phyloP scores from a whole-genome alignment of 2,888 invertebrate species.

The Synergus umbraculus region DNA sequence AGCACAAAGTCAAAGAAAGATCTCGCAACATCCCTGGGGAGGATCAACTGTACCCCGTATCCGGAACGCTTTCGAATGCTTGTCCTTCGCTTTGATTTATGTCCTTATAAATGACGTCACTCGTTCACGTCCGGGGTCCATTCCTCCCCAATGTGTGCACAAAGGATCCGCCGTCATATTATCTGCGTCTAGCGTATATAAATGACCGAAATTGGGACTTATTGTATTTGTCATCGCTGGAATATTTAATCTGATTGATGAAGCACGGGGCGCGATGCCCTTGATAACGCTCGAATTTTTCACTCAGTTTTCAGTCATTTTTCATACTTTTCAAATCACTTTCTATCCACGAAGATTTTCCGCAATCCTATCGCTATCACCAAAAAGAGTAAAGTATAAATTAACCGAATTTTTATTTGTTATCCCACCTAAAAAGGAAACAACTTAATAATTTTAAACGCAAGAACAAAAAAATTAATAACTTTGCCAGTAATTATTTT shows the following conservation, averaged over 20 bases:
- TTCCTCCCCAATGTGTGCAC: conserved; percentile 70
- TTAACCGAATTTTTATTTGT: too few species aligned
- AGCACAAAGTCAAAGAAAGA: conserved; percentile 54
- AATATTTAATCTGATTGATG: conserved; percentile 67
- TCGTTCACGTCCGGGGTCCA: conserved; percentile 69
- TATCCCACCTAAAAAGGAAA: too few species aligned
- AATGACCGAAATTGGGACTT: conserved; percentile 77
- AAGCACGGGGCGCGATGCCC: conserved; percentile 48
- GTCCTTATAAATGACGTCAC: conserved; percentile 78
- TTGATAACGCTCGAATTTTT: neutral
- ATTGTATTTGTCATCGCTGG: conserved; percentile 77
- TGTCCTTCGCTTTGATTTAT: conserved; percentile 77
- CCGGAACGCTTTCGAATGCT: conserved; percentile 63
- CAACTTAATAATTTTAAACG: too few species aligned
- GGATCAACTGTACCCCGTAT: conserved; percentile 63
- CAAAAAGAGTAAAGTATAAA: too few species aligned
- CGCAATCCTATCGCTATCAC: too few species aligned
- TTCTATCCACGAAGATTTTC: too few species aligned
- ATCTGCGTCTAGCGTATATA: conserved; percentile 76
- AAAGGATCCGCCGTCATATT: conserved; percentile 76
- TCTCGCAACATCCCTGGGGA: conserved; percentile 63
- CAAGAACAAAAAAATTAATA: too few species aligned
- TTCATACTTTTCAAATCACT: too few species aligned
- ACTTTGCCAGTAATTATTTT: too few species aligned
- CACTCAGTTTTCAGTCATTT: too few species aligned